Conservation (phyloP, 2,888 invertebrate genomes). For the Orthosia incerta region DNA sequence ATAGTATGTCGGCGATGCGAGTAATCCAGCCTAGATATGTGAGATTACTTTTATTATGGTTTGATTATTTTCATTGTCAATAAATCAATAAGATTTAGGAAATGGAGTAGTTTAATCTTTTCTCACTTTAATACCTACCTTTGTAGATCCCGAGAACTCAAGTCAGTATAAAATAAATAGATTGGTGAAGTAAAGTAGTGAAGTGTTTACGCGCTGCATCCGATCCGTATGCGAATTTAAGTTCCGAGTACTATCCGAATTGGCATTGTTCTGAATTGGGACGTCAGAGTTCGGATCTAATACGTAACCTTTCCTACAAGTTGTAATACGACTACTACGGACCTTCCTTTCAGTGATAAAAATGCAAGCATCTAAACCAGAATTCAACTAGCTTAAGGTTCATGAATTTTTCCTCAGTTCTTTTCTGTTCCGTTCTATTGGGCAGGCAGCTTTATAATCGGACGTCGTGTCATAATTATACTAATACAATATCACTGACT, state of each 20-base stretch:
- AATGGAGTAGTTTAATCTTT: background rate
- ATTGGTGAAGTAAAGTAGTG: too few relatives aligned
- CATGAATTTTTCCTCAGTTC: too few relatives aligned
- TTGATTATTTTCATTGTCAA: constrained; percentile 29
- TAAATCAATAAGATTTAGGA: constrained; percentile 38
- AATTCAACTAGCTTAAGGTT: background rate
- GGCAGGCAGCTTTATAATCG: background rate
- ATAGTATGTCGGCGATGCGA: background rate
- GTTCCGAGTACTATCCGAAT: too few relatives aligned
- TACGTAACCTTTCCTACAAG: too few relatives aligned
- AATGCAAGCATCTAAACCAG: background rate
- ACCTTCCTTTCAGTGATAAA: background rate
- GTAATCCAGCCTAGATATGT: constrained; percentile 39
- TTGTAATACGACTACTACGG: too few relatives aligned
- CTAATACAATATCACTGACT: background rate
- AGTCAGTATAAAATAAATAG: background rate
- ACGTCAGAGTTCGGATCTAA: too few relatives aligned
- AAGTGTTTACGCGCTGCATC: too few relatives aligned
- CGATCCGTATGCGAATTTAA: too few relatives aligned
- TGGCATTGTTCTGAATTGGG: too few relatives aligned
- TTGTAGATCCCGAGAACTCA: background rate
- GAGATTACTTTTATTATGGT: constrained; percentile 51
- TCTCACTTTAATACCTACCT: background rate
- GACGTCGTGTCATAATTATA: background rate
- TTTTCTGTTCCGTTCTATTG: background rate